Evolutionary conservation across 23 tunicate species (phyloP).

Genomic region (Trididemnum nubilum): DNA sequence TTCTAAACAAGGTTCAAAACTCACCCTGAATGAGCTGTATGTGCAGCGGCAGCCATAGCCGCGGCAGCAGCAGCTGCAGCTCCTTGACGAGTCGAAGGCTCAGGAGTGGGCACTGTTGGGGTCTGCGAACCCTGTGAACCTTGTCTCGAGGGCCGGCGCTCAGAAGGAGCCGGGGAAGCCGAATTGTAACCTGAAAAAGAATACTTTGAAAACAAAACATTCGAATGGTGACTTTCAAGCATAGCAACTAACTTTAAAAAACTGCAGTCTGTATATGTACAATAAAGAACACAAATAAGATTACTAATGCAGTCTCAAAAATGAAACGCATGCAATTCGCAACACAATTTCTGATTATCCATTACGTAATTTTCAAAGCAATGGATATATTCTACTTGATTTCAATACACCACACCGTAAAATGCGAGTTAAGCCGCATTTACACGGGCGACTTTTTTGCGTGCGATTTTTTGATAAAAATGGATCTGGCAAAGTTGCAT

Average conservation of each 20-base stretch:
- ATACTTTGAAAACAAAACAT: no score
- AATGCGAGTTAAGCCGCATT: no score
- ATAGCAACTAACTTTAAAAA: neutral
- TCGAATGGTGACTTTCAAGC: no score
- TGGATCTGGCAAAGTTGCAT: no score
- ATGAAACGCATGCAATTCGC: no score
- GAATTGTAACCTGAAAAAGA: conserved; percentile 15
- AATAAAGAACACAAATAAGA: neutral
- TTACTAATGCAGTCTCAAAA: no score
- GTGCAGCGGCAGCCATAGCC: conserved; percentile 89
- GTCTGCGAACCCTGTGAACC: conserved; percentile 50
- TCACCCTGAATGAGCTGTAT: conserved; percentile 80
- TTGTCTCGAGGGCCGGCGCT: conserved; percentile 73
- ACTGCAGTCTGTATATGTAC: neutral
- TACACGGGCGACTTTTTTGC: no score
- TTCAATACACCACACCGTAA: no score
- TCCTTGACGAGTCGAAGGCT: conserved; percentile 37
- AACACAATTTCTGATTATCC: no score
- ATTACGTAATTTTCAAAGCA: no score
- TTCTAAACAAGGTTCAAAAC: neutral
- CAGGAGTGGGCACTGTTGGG: conserved; percentile 32
- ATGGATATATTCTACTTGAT: no score
- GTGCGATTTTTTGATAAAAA: no score
- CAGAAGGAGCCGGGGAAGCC: conserved; percentile 61
- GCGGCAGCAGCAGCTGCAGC: conserved; percentile 94